phyloP scores from a whole-genome alignment of 2,888 invertebrate genomes.

The Therioaphis trifolii region DNA sequence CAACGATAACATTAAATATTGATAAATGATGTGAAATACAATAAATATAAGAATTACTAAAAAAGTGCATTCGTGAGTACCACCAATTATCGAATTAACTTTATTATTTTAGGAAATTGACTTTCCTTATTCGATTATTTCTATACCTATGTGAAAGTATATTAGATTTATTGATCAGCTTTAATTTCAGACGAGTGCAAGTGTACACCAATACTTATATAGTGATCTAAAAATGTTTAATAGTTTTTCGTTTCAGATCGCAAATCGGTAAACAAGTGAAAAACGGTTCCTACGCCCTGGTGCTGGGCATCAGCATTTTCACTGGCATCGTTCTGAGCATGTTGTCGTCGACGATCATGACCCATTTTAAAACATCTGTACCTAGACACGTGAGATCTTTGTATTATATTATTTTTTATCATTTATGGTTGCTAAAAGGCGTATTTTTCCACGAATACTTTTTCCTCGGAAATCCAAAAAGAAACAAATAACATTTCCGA shows the following conservation, averaged over 20 bases:
- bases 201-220: too few species aligned
- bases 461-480: background rate
- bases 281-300: background rate
- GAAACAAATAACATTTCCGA: too few species aligned
- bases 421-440: background rate
- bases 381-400: background rate
- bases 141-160: too few species aligned
- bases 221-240: background rate
- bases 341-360: background rate
- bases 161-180: too few species aligned
- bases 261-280: background rate
- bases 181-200: too few species aligned
- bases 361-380: background rate
- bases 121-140: too few species aligned
- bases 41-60: too few species aligned
- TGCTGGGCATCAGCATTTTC: background rate
- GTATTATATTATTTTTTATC: background rate
- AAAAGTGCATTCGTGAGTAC: too few species aligned
- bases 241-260: background rate
- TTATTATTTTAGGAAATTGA: too few species aligned
- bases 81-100: too few species aligned
- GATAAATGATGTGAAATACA: too few species aligned
- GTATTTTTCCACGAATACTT: background rate
- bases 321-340: background rate
- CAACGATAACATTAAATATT: too few species aligned